Evolutionary conservation across 2,113 vertebrate genomes (phyloP).

Genomic region (Callorhinus ursinus): DNA sequence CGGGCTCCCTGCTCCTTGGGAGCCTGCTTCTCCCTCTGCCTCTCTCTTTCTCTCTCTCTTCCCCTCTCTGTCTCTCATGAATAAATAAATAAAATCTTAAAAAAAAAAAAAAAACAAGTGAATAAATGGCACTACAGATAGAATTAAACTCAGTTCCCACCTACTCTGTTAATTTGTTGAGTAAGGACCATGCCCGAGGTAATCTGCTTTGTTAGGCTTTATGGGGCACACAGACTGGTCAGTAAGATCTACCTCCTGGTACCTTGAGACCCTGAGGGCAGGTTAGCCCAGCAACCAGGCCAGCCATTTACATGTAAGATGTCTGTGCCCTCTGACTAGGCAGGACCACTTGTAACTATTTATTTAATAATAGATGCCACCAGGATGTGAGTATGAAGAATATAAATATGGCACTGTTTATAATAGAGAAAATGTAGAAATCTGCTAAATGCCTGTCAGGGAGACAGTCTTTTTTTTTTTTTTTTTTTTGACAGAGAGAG

Average conservation of each 20-base stretch:
- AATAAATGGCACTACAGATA: conserved; percentile 22
- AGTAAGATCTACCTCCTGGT: not conserved
- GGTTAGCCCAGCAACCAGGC: not conserved
- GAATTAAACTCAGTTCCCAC: not conserved
- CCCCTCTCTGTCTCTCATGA: too few species aligned
- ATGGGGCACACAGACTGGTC: not conserved
- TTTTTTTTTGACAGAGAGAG: too few species aligned
- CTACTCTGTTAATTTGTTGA: not conserved
- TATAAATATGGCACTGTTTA: not conserved
- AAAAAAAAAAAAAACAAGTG: not conserved
- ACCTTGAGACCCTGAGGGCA: not conserved
- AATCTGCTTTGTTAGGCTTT: not conserved
- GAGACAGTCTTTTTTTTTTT: not conserved
- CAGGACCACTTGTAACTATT: not conserved
- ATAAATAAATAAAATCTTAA: too few species aligned
- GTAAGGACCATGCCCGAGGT: not conserved
- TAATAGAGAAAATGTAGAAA: not conserved
- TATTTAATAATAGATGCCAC: not conserved
- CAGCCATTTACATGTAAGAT: not conserved
- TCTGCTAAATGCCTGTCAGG: not conserved
- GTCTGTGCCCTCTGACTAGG: not conserved
- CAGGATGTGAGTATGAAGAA: not conserved
- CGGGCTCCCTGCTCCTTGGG: too few species aligned
- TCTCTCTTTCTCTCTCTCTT: too few species aligned
- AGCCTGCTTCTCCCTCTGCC: too few species aligned